A percentile compares a stretch with the other conserved stretches of the same genome.
Evolutionary conservation across 2,113 vertebrate species (phyloP).

Genomic region (Phoxinus phoxinus): DNA sequence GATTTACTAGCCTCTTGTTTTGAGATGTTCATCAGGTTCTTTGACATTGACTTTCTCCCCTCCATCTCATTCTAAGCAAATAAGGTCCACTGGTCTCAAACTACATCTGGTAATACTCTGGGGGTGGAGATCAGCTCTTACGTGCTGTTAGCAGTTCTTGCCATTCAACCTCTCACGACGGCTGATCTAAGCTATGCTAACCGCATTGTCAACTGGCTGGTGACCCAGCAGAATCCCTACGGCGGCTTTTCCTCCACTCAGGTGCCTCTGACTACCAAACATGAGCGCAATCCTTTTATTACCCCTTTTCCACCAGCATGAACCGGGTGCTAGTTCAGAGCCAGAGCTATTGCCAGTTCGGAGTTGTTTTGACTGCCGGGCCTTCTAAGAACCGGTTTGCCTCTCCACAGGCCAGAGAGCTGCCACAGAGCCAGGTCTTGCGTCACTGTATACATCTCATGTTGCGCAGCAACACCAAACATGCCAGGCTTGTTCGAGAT

Average conservation of each 20-base stretch:
- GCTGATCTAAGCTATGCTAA: conserved; percentile 68
- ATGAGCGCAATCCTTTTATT: not conserved
- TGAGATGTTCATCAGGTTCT: not conserved
- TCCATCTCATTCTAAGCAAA: not conserved
- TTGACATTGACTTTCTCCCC: not conserved
- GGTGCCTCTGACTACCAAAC: conserved; percentile 55
- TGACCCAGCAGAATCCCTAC: conserved; percentile 73
- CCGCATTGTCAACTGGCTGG: conserved; percentile 70
- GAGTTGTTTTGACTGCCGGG: no score
- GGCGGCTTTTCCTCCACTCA: conserved; percentile 80
- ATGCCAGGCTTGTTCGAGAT: no score
- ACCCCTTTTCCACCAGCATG: no score
- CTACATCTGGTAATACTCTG: conserved; percentile 52
- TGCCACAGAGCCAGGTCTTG: no score
- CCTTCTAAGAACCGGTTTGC: no score
- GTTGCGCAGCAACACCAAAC: no score
- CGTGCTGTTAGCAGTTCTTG: conserved; percentile 63
- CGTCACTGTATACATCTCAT: no score
- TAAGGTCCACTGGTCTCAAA: conserved; percentile 51
- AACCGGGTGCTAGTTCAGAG: no score
- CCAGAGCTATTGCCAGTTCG: no score
- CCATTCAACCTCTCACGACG: conserved; percentile 15
- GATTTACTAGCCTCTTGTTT: not conserved
- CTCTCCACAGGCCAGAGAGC: no score
- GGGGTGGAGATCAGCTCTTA: conserved; percentile 75